Evolutionary conservation across 1,140 invertebrate species (phyloP), one percentile per base, ranked within the genome.

Genomic region (Cardiocondyla obscurior): DNA sequence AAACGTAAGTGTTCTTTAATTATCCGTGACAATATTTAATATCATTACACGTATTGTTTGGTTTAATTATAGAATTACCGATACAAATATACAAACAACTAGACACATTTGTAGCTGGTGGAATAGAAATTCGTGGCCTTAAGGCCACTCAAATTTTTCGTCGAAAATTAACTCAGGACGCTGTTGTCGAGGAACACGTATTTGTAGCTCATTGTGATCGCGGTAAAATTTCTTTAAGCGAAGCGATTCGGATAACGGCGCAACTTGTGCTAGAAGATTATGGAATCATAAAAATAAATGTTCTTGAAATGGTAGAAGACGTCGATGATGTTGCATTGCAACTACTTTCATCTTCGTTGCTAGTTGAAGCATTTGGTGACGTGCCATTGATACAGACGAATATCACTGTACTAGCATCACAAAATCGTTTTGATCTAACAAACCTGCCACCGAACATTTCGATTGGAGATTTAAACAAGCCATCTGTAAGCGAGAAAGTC

Each of bases 261-360:
- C 97, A 99, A 90, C 90, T 98, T 0, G 95, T 96, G 0, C 90
- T 98, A 0, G 98, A 99, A 91, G 98, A 98, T 39, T 91, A 95
- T 42, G 94, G 14, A 7, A 62, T 93, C 0, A 94, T 95, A n/a
- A 97, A 97, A 93, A 94, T 98, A 0, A 97, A 96, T 87, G 95
- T 96, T 2, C 94, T 97, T 4, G 97, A 98, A 92, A 87, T 95
- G 2, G 76, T 95, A 0, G 94, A 96, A 73, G 93, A 94, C n/a
- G 94, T 95, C 86, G 94, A 95, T 33, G 93, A 95, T 74, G 87
- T 91, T 44, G 87, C 93, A 81, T 86, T 86, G n/a, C 87, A 94
- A 14, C 79, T 94, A 69, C 91, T 95, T 0, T 74, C 96, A 0
- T 93, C 95, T 2, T 94, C 95, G n/a, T 77, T 94, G n/a, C 93